Evolutionary conservation across 2,797 vertebrate genomes (phyloP).

Genomic region (Alectoris magna): DNA sequence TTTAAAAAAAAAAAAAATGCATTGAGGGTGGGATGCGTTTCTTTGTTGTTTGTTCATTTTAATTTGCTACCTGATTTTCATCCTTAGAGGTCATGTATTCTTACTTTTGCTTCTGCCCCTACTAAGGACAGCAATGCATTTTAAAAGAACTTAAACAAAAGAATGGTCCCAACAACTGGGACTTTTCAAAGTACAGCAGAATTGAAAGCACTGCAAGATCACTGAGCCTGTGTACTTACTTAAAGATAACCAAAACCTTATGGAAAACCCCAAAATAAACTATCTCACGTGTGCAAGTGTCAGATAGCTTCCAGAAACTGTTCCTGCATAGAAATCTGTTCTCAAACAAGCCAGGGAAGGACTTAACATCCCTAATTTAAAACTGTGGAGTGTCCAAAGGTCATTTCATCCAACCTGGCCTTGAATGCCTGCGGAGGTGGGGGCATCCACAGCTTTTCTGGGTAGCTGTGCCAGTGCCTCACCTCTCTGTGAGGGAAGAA

Average conservation of each 20-base stretch:
- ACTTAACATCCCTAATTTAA: not conserved
- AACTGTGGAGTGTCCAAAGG: not conserved
- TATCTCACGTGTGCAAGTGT: not conserved
- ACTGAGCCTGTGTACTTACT: not conserved
- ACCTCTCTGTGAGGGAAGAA: not conserved
- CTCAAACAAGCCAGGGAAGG: not conserved
- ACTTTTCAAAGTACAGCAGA: not conserved
- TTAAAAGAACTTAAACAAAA: not conserved
- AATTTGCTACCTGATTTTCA: not conserved
- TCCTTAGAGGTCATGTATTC: not conserved
- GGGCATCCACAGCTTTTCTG: not conserved
- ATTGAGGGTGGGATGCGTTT: not conserved
- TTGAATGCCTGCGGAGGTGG: not conserved
- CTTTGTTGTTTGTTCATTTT: not conserved
- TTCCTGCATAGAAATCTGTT: not conserved
- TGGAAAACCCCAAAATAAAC: not conserved
- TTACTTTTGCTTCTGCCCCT: not conserved
- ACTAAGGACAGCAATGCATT: not conserved
- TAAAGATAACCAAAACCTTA: slow-evolving; percentile 8
- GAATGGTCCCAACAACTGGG: not conserved
- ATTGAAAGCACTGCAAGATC: not conserved
- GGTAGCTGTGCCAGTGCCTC: not conserved
- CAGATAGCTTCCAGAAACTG: not conserved
- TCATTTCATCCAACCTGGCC: not conserved
- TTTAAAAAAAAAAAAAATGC: not conserved